Conservation (phyloP, 2,888 invertebrate genomes). For the Exocentrus adspersus region DNA sequence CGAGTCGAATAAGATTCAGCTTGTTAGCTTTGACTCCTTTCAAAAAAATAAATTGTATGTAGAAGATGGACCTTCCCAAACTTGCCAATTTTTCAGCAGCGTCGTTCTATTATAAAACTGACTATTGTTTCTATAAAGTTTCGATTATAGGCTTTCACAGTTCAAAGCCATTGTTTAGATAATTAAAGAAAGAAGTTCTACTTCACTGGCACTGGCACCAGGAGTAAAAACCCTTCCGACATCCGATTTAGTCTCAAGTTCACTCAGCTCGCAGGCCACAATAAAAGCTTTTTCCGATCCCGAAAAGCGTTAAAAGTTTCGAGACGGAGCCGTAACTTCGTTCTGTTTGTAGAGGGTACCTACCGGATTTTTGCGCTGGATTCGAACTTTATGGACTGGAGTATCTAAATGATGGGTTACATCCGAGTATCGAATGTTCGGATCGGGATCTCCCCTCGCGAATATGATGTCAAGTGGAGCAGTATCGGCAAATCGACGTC, state of each 20-base stretch:
- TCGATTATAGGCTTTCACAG: no score
- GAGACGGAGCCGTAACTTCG: neutral
- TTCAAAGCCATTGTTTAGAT: no score
- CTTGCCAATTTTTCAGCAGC: no score
- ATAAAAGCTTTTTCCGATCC: neutral
- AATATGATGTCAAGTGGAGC: neutral
- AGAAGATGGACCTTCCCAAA: no score
- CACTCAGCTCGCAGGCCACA: neutral
- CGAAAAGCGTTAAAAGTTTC: neutral
- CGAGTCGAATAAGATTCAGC: slow-evolving; percentile 4
- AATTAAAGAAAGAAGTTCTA: neutral
- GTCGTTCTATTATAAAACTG: no score
- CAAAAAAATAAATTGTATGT: neutral
- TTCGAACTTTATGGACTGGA: neutral
- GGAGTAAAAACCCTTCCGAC: neutral
- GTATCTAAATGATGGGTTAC: slow-evolving; percentile 17
- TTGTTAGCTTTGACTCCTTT: neutral
- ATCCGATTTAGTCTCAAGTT: neutral
- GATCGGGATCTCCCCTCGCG: neutral
- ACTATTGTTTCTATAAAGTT: no score
- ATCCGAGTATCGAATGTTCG: slow-evolving; percentile 14
- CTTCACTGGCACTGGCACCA: no score
- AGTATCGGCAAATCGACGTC: neutral
- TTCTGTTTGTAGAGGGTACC: neutral
- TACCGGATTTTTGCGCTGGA: neutral